These are phyloP conservation scores for Antheraea assamensis DNA, from an alignment of 2,888 invertebrate species.

Conservation along the genomic window DNA sequence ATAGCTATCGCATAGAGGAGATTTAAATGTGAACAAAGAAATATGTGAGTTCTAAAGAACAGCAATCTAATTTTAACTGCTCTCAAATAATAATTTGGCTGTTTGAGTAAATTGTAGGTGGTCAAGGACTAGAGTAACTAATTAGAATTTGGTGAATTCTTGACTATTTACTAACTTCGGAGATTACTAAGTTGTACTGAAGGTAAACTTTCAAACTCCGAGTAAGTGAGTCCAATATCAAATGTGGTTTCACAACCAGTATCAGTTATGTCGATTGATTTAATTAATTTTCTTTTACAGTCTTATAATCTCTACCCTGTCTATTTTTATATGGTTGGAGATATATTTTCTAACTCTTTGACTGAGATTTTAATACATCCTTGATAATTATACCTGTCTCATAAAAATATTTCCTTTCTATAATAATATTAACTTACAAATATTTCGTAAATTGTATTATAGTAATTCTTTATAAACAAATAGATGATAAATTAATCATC, in stretches of 20 bases:
- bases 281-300: not conserved
- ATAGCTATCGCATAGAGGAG: not conserved
- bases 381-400: not conserved
- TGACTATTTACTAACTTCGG: not conserved
- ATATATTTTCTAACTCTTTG: not conserved
- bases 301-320: not conserved
- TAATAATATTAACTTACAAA: not conserved
- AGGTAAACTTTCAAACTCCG: no score
- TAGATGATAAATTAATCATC: not conserved
- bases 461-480: not conserved
- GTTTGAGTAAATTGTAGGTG: not conserved
- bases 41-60: not conserved
- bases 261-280: not conserved
- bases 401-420: not conserved
- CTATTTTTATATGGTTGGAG: not conserved
- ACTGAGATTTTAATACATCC: not conserved
- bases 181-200: not conserved
- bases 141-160: not conserved
- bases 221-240: no score
- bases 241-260: not conserved
- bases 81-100: not conserved
- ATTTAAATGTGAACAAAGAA: not conserved
- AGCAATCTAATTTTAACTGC: not conserved
- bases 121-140: not conserved
- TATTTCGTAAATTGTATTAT: not conserved